phyloP scores from a whole-genome alignment of 2,113 vertebrate species.

The Fulica atra region DNA sequence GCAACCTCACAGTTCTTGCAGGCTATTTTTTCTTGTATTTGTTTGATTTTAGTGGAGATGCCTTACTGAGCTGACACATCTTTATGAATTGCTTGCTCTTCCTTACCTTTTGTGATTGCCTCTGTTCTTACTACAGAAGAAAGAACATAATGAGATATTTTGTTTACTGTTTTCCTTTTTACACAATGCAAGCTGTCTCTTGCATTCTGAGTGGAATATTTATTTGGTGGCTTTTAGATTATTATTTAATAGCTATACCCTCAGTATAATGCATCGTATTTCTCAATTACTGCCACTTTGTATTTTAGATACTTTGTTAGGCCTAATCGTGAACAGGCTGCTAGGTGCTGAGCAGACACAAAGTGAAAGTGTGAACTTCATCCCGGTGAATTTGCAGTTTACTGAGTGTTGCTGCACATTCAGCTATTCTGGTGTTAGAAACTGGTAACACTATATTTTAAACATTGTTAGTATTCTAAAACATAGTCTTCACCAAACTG shows the following conservation, averaged over 20 bases:
- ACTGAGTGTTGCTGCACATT: fast-evolving
- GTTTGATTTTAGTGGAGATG: background rate
- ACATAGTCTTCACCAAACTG: background rate
- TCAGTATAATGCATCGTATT: background rate
- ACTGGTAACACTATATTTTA: background rate
- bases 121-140: background rate
- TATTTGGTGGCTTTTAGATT: background rate
- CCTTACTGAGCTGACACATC: background rate
- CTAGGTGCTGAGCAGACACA: background rate
- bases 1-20: background rate
- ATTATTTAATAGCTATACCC: background rate
- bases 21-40: background rate
- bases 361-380: background rate
- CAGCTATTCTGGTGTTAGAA: background rate
- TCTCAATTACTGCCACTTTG: background rate
- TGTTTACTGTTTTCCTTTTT: background rate
- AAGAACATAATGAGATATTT: background rate
- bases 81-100: background rate
- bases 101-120: background rate
- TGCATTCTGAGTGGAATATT: background rate
- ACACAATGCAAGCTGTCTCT: background rate
- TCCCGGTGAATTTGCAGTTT: background rate
- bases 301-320: background rate
- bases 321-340: background rate
- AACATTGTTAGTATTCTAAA: background rate